Evolutionary conservation across 2,113 vertebrate genomes (phyloP).

Genomic region (Notarius quadriscutis): DNA sequence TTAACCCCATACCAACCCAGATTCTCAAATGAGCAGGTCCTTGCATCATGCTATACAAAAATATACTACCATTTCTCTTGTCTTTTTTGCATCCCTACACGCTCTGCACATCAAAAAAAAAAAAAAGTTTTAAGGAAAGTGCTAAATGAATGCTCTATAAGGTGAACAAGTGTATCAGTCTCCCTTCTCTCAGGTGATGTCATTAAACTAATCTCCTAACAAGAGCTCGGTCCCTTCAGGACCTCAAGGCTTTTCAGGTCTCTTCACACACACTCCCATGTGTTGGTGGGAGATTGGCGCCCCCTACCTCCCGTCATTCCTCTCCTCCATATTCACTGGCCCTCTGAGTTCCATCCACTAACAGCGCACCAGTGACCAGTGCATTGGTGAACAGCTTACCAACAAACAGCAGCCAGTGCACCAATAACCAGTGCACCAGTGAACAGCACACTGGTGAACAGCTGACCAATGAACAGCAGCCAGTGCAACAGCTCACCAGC

Average conservation of each 20-base stretch:
- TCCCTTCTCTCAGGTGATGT: conserved; percentile 25
- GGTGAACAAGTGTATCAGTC: conserved; percentile 53
- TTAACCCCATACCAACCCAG: conserved; percentile 43
- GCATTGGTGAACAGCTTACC: conserved; percentile 6
- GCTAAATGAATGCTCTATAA: conserved; percentile 70
- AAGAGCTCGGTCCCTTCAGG: conserved; percentile 10
- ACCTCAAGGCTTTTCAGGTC: neutral
- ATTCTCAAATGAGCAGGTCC: conserved; percentile 62
- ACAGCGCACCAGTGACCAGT: conserved; percentile 59
- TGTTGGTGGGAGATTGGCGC: conserved; percentile 13
- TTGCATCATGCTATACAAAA: conserved; percentile 76
- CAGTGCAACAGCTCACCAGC: neutral
- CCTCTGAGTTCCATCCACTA: conserved; percentile 62
- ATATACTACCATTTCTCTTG: conserved; percentile 77
- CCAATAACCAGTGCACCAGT: neutral
- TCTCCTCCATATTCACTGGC: conserved; percentile 66
- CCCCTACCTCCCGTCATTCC: conserved; percentile 38
- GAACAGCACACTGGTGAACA: neutral
- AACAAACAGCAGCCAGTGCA: neutral
- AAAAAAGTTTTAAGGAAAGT: conserved; percentile 67
- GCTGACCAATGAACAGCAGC: neutral
- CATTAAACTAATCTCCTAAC: conserved; percentile 22
- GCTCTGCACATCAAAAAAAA: conserved; percentile 75
- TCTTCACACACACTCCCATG: neutral
- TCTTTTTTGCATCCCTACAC: conserved; percentile 76